A percentile compares a stretch with the other conserved stretches of the same genome.
Evolutionary conservation across 2,888 invertebrate genomes (phyloP).

Genomic region (Griposia aprilina): DNA sequence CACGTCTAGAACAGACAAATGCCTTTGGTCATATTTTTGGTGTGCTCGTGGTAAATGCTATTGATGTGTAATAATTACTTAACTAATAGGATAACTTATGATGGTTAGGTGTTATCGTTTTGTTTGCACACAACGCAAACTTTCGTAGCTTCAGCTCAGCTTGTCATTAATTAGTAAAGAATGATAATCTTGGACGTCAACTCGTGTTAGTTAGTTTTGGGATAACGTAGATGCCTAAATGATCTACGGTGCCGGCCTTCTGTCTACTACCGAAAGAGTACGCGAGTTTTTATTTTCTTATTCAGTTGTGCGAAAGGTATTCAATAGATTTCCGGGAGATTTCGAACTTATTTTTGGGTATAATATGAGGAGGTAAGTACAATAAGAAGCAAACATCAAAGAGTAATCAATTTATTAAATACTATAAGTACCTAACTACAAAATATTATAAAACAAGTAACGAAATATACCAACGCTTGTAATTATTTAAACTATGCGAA

Average conservation of each 20-base stretch:
- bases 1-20: constrained; percentile 85
- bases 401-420: constrained; percentile 56
- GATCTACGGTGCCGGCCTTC: neutral
- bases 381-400: constrained; percentile 27
- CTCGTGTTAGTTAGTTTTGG: neutral
- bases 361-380: neutral
- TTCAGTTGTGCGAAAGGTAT: neutral
- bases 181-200: neutral
- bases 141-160: neutral
- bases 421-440: constrained; percentile 57
- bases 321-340: neutral
- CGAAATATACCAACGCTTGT: constrained; percentile 60
- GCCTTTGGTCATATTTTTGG: constrained; percentile 70
- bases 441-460: constrained; percentile 59
- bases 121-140: neutral
- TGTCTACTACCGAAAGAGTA: neutral
- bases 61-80: constrained; percentile 24
- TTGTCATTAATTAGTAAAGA: neutral
- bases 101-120: neutral
- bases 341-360: neutral
- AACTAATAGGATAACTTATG: constrained; percentile 1
- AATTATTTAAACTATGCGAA: constrained; percentile 62
- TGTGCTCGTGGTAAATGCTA: constrained; percentile 30
- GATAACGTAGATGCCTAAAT: neutral
- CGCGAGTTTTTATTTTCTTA: neutral